Base-by-base conservation (phyloP, 2,797 vertebrate genomes). In the Pseudomugil tenellus region DNA sequence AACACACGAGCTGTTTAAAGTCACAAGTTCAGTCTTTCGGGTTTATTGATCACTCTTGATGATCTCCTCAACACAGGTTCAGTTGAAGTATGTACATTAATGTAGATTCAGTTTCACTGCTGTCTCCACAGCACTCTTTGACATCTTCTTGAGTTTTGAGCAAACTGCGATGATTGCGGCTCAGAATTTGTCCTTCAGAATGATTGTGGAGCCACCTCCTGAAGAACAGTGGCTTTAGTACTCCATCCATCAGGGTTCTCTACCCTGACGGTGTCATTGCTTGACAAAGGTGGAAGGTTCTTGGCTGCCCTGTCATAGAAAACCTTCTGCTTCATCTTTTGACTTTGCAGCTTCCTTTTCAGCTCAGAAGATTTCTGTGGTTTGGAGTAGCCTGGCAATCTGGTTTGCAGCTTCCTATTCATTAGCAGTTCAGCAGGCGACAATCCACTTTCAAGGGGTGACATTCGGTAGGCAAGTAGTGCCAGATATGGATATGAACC, bases 371-470 rank as follows among this genome's bases (percentile, higher is more conserved):
- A 13, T 53, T 65, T 54, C 41, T 14, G 21, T 37, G n/a, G 9
- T 4, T 31, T 56, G 2, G 17, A 8, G 19, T 46, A 26, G 11
- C 51, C 6, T 5, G 25, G 49, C 12, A 53, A 17, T 6, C 14
- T 53, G 1, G 25, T 53, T 2, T 11, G 26, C 2, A 29, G 25
- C 25, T 53, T 53, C 8, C 26, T 16, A 21, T 58, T 65, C 70
- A 84, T 82, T 4, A 82, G 3, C 9, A 73, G 17, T 32, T 76
- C 63, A 23, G 62, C 76, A 26, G 73, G 72, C 26, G 79, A 86
- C 3, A 70, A 13, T 1, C 51, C 51, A 8, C 57, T 68, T 32
- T 80, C 32, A 3, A 77, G 41, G 19, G 66, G 63, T 53, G 79
- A 68, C 11, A 72, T n/a, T 69, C 69, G 62, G 35, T 80, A 80